Evolutionary conservation across 2,113 vertebrate genomes (phyloP).

Genomic region (Istiophorus platypterus): DNA sequence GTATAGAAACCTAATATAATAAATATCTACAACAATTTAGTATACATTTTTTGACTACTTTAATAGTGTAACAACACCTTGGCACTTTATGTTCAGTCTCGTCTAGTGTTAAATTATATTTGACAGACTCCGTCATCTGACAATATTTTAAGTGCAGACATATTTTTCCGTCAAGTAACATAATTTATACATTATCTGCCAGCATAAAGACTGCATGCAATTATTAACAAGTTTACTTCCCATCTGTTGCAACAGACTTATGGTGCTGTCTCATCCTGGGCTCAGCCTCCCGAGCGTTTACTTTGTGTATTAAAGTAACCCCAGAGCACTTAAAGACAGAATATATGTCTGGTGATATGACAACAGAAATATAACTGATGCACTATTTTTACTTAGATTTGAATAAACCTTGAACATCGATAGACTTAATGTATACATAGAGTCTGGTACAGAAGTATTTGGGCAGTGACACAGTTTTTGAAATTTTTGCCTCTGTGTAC

Average conservation of each 20-base stretch:
- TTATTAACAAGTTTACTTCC: not conserved
- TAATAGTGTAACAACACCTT: not conserved
- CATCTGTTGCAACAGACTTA: not conserved
- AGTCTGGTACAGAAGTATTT: too few relatives aligned
- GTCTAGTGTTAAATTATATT: not conserved
- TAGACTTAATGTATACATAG: too few relatives aligned
- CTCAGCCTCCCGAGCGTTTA: conserved; percentile 1
- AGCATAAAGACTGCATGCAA: not conserved
- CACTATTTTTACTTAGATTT: not conserved
- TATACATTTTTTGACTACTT: not conserved
- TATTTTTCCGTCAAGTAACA: not conserved
- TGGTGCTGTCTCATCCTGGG: conserved; percentile 8
- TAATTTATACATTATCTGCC: not conserved
- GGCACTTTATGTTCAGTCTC: not conserved
- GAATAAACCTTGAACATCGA: not conserved
- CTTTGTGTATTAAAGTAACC: not conserved
- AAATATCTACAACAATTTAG: not conserved
- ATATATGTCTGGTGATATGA: not conserved
- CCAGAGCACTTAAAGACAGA: not conserved
- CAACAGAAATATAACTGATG: not conserved
- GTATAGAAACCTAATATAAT: not conserved
- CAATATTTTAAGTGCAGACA: not conserved
- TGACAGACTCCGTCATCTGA: not conserved
- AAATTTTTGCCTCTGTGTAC: too few relatives aligned
- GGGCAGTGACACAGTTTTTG: too few relatives aligned